Percentiles rank a stretch among this genome's conserved stretches.
These are phyloP conservation scores for Bugulina stolonifera DNA, from an alignment of 2,888 invertebrate species.

Conservation along the genomic window DNA sequence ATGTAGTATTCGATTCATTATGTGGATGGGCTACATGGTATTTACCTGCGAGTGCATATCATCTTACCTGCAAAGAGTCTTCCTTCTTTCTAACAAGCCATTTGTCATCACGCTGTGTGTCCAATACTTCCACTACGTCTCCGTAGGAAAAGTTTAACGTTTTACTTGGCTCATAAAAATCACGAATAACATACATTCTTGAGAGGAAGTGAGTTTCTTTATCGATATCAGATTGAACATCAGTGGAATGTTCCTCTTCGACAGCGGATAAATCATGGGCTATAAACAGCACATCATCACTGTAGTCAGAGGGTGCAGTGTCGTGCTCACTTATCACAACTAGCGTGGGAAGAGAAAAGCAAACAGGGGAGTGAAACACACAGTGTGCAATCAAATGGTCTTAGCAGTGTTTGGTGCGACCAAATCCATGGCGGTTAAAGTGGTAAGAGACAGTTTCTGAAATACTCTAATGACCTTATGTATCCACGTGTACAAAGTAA, in stretches of 20 bases:
- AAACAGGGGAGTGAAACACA: conserved; percentile 14
- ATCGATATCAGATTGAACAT: conserved; percentile 16
- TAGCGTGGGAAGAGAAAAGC: conserved; percentile 14
- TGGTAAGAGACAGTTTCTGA: too few relatives aligned
- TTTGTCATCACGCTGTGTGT: conserved; percentile 36
- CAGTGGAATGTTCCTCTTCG: conserved; percentile 23
- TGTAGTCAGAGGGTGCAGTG: conserved; percentile 21
- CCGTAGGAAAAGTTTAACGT: conserved; percentile 33
- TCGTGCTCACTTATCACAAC: conserved; percentile 21
- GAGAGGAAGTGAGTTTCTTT: conserved; percentile 17
- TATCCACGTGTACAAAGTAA: too few relatives aligned
- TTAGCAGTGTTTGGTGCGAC: too few relatives aligned
- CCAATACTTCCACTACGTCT: conserved; percentile 42
- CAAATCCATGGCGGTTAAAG: too few relatives aligned
- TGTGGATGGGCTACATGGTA: too few relatives aligned
- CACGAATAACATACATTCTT: conserved; percentile 21
- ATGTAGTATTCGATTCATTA: too few relatives aligned
- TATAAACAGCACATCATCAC: conserved; percentile 23
- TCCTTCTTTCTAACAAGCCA: conserved; percentile 42
- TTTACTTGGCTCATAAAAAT: conserved; percentile 28
- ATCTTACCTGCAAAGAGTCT: conserved; percentile 34
- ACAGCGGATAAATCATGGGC: conserved; percentile 21
- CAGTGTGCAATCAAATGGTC: not conserved
- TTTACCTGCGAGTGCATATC: not conserved
- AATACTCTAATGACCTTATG: too few relatives aligned